Evolutionary conservation across 2,888 invertebrate genomes (phyloP), one percentile per base, ranked within the genome.

Genomic region (Bombylius major): DNA sequence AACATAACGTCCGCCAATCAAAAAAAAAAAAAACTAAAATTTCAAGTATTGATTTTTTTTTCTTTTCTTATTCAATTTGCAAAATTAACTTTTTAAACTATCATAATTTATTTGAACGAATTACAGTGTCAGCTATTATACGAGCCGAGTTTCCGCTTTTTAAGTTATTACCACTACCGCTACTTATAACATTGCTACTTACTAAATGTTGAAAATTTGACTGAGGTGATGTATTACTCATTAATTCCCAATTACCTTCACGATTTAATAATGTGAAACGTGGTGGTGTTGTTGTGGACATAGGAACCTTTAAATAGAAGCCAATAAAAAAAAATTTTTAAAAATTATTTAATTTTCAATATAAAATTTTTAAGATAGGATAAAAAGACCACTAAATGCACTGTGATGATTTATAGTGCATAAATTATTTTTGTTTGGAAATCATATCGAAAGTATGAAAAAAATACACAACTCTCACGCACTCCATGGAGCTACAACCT

Each of bases 181-280:
- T 3, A 23, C 23, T 23, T 23, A 23, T 23, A 23, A 23, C 23
- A 23, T 3, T 23, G 23, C 23, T 23, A 42, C 1, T 42, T 42
- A 8, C 39, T 36, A 36, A 36, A 7, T 42, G 8, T 5, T 8
- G 12, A 42, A 11, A 42, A 42, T 42, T 42, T 11, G 11, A 11
- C 11, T 42, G 39, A 11, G 39, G 12, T 42, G 39, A 42, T 7
- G 34, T 36, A 36, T 5, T 8, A 42, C 11, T 53, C 56, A 65
- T 62, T 23, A 67, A 55, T 32, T 66, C 64, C 68, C 68, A 68
- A 51, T 59, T 66, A 47, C 62, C 65, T 34, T 65, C 67, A 51
- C 65, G 65, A 48, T 65, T 62, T 9, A 63, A 62, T 47, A 66
- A 59, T 23, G 64, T 63, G 50, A 60, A 65, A 5, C 65, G 58